These are phyloP conservation scores for Scaptomyza pallida DNA, from an alignment of 1,140 invertebrate species.

Conservation along the genomic window DNA sequence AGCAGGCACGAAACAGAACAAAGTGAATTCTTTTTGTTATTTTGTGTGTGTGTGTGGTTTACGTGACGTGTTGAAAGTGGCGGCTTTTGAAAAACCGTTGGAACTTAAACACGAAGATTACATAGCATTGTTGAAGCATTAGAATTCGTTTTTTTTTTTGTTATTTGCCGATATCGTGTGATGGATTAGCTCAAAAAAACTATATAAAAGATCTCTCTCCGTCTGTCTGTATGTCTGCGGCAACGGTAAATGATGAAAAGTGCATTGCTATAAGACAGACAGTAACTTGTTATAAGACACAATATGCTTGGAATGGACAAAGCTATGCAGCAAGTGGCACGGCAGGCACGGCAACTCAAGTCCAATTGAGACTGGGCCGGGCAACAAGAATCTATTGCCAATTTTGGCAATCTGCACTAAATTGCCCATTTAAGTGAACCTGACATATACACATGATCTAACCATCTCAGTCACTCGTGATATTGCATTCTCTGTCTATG, in stretches of 20 bases:
- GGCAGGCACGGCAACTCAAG: slow-evolving; percentile 39
- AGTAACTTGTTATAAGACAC: slow-evolving; percentile 61
- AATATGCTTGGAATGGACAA: slow-evolving; percentile 64
- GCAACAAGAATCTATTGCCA: slow-evolving; percentile 63
- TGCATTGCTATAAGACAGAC: slow-evolving; percentile 24
- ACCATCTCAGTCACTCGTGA: slow-evolving; percentile 6
- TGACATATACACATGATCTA: slow-evolving; percentile 34
- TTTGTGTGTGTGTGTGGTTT: not conserved
- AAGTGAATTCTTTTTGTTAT: slow-evolving; percentile 42
- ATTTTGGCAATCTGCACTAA: slow-evolving; percentile 80
- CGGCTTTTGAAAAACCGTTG: slow-evolving; percentile 8
- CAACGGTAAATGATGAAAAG: slow-evolving; percentile 67
- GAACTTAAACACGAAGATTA: slow-evolving; percentile 26
- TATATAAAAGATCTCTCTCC: not conserved
- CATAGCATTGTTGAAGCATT: slow-evolving; percentile 3
- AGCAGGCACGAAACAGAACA: slow-evolving; percentile 52
- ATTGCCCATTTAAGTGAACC: slow-evolving; percentile 76
- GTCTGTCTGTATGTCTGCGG: not conserved
- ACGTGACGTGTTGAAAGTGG: slow-evolving; percentile 57
- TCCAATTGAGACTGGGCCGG: slow-evolving; percentile 35
- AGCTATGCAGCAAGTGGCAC: slow-evolving; percentile 73
- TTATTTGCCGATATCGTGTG: slow-evolving; percentile 12
- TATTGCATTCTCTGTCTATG: not conserved
- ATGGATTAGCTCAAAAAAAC: not conserved
- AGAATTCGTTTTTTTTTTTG: slow-evolving; percentile 5